These are phyloP conservation scores for Meliscaeva auricollis DNA, from an alignment of 2,888 invertebrate genomes.

Conservation along the genomic window DNA sequence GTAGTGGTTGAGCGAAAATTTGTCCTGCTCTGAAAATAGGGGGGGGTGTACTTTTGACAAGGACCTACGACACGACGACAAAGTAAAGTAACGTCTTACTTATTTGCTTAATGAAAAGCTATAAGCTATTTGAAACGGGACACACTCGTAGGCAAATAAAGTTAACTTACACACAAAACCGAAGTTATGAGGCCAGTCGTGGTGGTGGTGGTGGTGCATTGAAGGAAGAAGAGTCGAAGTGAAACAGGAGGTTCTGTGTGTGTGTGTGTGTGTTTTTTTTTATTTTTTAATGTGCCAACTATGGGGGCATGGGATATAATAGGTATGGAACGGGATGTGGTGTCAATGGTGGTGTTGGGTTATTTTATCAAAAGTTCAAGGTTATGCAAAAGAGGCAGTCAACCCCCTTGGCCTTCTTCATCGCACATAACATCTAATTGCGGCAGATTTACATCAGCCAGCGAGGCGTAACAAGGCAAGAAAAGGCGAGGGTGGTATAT, in stretches of 20 bases:
- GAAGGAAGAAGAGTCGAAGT: background rate
- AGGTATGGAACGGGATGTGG: background rate
- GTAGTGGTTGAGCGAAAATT: conserved; percentile 32
- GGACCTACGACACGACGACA: conserved; percentile 31
- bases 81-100: conserved; percentile 62
- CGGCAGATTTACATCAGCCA: conserved; percentile 70
- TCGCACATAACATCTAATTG: conserved; percentile 68
- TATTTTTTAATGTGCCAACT: background rate
- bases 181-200: conserved; percentile 42
- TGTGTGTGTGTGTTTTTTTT: background rate
- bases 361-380: conserved; percentile 71
- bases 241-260: too few relatives aligned
- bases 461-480: conserved; percentile 12
- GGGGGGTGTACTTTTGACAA: conserved; percentile 24
- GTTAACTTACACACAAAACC: conserved; percentile 43
- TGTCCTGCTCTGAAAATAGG: conserved; percentile 9
- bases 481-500: background rate
- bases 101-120: conserved; percentile 71
- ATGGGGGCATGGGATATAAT: too few relatives aligned
- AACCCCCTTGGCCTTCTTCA: conserved; percentile 45
- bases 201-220: background rate
- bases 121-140: conserved; percentile 56
- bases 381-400: conserved; percentile 51
- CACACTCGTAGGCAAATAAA: conserved; percentile 46
- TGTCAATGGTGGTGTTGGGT: background rate